A percentile compares a stretch with the other conserved stretches of the same genome.
Evolutionary conservation across 2,888 invertebrate genomes (phyloP).

Genomic region (Cephus rjabovi): DNA sequence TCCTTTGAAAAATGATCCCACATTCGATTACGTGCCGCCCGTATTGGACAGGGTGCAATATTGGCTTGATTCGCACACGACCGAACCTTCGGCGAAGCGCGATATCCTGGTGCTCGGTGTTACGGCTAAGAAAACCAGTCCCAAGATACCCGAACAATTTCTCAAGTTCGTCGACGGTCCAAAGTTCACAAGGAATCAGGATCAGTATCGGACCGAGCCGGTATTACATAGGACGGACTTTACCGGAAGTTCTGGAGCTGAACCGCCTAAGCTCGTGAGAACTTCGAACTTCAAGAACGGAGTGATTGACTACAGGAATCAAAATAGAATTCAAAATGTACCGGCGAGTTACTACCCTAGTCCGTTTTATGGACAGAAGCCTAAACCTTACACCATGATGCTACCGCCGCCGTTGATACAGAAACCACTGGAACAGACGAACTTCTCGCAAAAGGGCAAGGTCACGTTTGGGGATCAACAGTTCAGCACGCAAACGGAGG

Average conservation of each 20-base stretch:
- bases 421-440: conserved; percentile 35
- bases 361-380: conserved; percentile 51
- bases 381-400: conserved; percentile 75
- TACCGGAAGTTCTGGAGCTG: conserved; percentile 51
- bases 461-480: conserved; percentile 24
- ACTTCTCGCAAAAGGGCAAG: conserved; percentile 35
- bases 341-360: conserved; percentile 50
- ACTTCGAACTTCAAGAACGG: conserved; percentile 46
- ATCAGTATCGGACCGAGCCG: conserved; percentile 36
- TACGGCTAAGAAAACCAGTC: conserved; percentile 76
- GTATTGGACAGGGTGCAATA: conserved; percentile 83
- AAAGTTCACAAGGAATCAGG: conserved; percentile 61
- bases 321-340: conserved; percentile 42
- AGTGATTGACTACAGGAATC: conserved; percentile 39
- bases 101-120: conserved; percentile 79
- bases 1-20: conserved; percentile 85
- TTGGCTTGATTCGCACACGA: conserved; percentile 77
- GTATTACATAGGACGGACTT: conserved; percentile 42
- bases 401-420: conserved; percentile 76
- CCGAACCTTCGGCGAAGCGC: conserved; percentile 74
- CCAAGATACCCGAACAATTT: conserved; percentile 66
- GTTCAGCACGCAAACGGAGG: conserved; percentile 49
- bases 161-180: conserved; percentile 69
- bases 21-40: conserved; percentile 87
- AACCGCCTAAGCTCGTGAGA: conserved; percentile 66